Conservation (phyloP, 2,113 vertebrate species). For the Semnornis frantzii region DNA sequence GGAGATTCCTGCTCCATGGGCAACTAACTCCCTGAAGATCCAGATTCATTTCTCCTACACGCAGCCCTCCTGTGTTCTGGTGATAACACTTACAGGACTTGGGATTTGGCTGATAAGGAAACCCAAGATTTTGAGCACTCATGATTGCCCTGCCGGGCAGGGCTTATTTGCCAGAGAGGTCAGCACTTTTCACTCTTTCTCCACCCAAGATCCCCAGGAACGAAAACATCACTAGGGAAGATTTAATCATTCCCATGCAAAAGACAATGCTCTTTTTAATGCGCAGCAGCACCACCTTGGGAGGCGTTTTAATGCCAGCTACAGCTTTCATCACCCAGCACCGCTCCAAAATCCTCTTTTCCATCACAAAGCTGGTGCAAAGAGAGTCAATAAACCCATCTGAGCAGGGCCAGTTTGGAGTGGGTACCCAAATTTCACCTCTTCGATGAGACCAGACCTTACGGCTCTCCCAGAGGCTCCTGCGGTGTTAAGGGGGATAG, state of each 20-base stretch:
- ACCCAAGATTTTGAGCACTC: not conserved
- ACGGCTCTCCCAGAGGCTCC: not conserved
- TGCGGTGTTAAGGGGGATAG: not conserved
- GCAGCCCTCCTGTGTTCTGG: not conserved
- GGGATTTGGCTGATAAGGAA: not conserved
- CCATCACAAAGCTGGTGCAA: not conserved
- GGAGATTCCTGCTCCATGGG: rapidly evolving
- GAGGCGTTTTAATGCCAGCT: not conserved
- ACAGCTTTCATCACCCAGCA: not conserved
- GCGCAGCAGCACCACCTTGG: not conserved
- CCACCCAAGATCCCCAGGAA: not conserved
- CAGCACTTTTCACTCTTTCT: not conserved
- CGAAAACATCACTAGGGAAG: not conserved
- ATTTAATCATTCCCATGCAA: not conserved
- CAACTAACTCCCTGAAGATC: rapidly evolving
- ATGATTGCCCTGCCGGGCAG: not conserved
- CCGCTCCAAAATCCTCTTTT: not conserved
- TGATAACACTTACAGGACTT: not conserved
- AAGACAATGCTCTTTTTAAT: not conserved
- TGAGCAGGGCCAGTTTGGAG: not conserved
- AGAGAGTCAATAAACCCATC: not conserved
- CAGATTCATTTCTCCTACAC: not conserved
- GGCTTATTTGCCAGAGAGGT: not conserved
- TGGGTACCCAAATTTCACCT: not conserved
- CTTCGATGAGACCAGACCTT: not conserved